Evolutionary conservation across 2,797 vertebrate species (phyloP).

Genomic region (Phrynocephalus guinanensis): DNA sequence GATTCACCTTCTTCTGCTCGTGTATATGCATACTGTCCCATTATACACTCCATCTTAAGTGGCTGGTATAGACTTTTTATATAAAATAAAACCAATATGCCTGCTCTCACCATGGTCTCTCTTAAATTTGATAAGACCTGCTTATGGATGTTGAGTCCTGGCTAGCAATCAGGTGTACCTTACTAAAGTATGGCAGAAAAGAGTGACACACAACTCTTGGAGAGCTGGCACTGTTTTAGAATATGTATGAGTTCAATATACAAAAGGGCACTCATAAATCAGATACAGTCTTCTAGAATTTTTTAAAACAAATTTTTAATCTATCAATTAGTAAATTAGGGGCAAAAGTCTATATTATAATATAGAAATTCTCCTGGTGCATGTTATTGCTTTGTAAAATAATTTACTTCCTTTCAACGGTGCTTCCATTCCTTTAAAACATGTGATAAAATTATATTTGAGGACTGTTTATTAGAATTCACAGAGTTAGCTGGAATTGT

Average conservation of each 20-base stretch:
- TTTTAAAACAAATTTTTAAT: too few relatives aligned
- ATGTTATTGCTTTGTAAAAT: background rate
- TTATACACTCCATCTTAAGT: background rate
- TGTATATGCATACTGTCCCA: background rate
- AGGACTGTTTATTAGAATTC: background rate
- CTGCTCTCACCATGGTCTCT: background rate
- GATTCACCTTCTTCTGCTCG: background rate
- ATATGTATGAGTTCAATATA: background rate
- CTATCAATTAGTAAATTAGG: too few relatives aligned
- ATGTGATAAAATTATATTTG: background rate
- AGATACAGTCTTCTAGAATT: too few relatives aligned
- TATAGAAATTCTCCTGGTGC: background rate
- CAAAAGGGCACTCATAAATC: background rate
- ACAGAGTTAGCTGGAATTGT: background rate
- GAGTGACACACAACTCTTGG: background rate
- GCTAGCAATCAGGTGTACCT: background rate
- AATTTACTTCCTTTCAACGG: background rate
- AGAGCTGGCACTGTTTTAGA: background rate
- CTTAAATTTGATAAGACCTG: background rate
- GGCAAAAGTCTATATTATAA: too few relatives aligned
- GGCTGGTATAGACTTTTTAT: background rate
- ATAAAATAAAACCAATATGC: background rate
- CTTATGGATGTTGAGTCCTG: background rate
- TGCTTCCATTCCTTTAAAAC: background rate
- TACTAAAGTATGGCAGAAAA: background rate